These are phyloP conservation scores for Ispidina lecontei DNA, from an alignment of 2,797 vertebrate species.

Conservation along the genomic window DNA sequence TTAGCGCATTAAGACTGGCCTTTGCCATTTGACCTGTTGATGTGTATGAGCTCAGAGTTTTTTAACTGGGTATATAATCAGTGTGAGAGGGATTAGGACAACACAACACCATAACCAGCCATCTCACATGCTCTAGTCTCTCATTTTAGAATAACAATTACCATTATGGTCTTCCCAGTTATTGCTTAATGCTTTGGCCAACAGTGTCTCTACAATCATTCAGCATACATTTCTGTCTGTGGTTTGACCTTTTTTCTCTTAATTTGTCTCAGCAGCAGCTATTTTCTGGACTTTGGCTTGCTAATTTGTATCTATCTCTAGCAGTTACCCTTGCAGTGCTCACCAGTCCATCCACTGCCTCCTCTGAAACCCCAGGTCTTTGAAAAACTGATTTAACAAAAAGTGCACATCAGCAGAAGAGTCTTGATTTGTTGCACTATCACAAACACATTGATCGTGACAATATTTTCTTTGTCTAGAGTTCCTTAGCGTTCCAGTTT, in stretches of 20 bases:
- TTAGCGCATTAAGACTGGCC: conserved; percentile 8
- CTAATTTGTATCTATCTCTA: not conserved
- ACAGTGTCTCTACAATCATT: not conserved
- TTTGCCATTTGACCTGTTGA: conserved; percentile 43
- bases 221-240: not conserved
- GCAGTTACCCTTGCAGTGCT: not conserved
- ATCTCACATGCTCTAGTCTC: not conserved
- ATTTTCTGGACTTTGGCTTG: not conserved
- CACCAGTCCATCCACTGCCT: not conserved
- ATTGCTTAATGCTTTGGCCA: not conserved
- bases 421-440: not conserved
- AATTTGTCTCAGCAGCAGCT: not conserved
- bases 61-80: not conserved
- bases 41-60: conserved; percentile 2
- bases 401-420: not conserved
- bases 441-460: not conserved
- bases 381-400: not conserved
- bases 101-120: not conserved
- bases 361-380: not conserved
- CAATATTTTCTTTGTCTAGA: not conserved
- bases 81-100: conserved; percentile 14
- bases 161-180: not conserved
- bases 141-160: not conserved
- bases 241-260: not conserved
- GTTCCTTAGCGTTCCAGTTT: not conserved